Base-by-base conservation (phyloP, 2,888 invertebrate species). In the Phytoseiulus persimilis region DNA sequence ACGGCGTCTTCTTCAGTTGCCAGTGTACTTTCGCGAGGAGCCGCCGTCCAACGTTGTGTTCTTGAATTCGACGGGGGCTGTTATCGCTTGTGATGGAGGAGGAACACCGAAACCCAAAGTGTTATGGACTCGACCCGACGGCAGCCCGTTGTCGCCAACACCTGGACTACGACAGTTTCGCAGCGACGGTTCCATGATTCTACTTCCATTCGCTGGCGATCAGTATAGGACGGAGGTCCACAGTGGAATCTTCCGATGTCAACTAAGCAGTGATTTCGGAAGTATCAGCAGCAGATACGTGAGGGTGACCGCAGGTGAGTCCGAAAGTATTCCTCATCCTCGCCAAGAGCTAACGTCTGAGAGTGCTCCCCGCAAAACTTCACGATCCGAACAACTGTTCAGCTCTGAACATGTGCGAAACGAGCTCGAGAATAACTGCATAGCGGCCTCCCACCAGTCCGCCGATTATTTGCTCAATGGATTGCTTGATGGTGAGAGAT, bases 251-350 rank as follows among this genome's bases (percentile, higher is more conserved):
- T 87, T 87, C n/a, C 87, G 87, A 0, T 87, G 87, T 87, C 87
- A 32, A 87, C 39, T 87, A 32, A 87, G 39, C 11, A 87, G 87
- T 31, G 87, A 87, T 6, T 31, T n/a, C 39, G 87, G 87, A 6
- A 87, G 87, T 23, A 87, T 87, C 87, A 45, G 87, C 87, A 87
- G 87, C 32, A 33, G 87, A 33, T 33, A 87, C 32, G 87, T 87
- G 11, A 11, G 87, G 39, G 87, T 87, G 39, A 87, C 87, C 28
- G 87, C 87, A 39, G 87, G 87, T 87, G 45, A 87, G 87, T 87
- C 2, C 39, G 39, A 39, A n/a, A n/a, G n/a, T n/a, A n/a, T n/a
- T n/a, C n/a, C n/a, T n/a, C n/a, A n/a, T n/a, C n/a, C n/a, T n/a
- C n/a, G n/a, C n/a, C n/a, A n/a, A n/a, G n/a, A n/a, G n/a, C n/a